Base-by-base conservation (phyloP, 2,797 vertebrate genomes). In the Alouatta caraya region DNA sequence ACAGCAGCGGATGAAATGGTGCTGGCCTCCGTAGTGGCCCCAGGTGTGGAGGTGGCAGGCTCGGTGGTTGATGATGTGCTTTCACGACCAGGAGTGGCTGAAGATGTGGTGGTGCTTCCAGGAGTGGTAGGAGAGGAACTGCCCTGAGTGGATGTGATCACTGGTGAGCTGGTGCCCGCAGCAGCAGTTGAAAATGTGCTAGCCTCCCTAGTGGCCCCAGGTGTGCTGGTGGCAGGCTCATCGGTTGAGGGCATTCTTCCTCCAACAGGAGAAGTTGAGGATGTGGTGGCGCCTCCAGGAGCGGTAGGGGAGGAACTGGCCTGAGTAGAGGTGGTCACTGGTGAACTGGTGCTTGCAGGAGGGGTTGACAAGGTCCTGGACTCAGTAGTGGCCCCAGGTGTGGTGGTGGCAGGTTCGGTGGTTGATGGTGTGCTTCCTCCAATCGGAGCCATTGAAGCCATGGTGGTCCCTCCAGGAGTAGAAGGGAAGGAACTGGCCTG, bases 21-120 rank as follows among this genome's bases (percentile, higher is more conserved):
- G 10, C 26, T 28, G 5, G 33, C 8, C n/a, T 37, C 8, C 1
- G 8, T 4, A 70, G 8, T 5, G 33, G 33, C 3, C 64, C 33
- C 3, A 4, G 1, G 3, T 1, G 17, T 19, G 26, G 10, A 11
- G 11, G 5, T 59, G 26, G 12, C 26, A 59, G 26, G 5, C 5
- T 12, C 5, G 4, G 0, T 28, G 11, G 57, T 59, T 12, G 2
- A 13, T 6, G 11, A 11, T 5, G 10, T 59, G 11, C 8, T 37
- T 39, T 4, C n/a, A 37, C 4, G 19, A 70, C 1, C 0, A 0
- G 19, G 2, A 21, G 67, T 0, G 0, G 5, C 11, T 22, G 67
- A 70, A 1, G 9, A 0, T 1, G 5, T 0, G 5, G 12, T 33
- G 2, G 1, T 6, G 2, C 0, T 6, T 33, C 14, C 30, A 64